Percentiles rank a stretch among this genome's conserved stretches.
Conservation (phyloP, 1,140 invertebrate species). For the Cotesia vestalis region DNA sequence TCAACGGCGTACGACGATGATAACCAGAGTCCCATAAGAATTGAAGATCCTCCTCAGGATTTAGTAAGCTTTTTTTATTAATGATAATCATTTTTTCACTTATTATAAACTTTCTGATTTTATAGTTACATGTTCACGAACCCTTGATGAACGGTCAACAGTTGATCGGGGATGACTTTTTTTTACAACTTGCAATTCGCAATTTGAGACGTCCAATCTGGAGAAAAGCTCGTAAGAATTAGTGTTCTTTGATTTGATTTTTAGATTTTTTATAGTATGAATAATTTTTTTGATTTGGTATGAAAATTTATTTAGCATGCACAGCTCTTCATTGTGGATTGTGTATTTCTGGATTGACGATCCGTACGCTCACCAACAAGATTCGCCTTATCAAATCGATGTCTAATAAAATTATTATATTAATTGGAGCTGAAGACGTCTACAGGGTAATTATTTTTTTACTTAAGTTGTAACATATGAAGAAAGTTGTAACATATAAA, state of each 20-base stretch:
- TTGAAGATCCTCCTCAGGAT: neutral
- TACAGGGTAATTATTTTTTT: conserved; percentile 37
- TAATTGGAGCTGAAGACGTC: conserved; percentile 44
- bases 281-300: conserved; percentile 11
- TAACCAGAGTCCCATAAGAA: neutral
- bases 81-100: neutral
- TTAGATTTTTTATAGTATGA: neutral
- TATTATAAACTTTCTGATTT: neutral
- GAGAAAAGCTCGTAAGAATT: conserved; percentile 35
- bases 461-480: neutral
- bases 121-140: conserved; percentile 31
- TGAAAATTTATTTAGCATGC: conserved; percentile 36
- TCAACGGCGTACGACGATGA: neutral
- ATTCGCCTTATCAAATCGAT: conserved; percentile 32
- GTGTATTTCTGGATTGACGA: conserved; percentile 45
- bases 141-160: conserved; percentile 41
- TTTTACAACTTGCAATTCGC: conserved; percentile 43
- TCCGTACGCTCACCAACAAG: conserved; percentile 31
- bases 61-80: neutral
- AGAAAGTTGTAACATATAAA: too few relatives aligned
- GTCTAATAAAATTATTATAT: conserved; percentile 40
- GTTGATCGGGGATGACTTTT: conserved; percentile 47
- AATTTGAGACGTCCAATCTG: conserved; percentile 41
- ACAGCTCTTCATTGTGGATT: conserved; percentile 42
- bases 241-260: neutral